phyloP scores from a whole-genome alignment of 2,888 invertebrate species.

The Labia minor region DNA sequence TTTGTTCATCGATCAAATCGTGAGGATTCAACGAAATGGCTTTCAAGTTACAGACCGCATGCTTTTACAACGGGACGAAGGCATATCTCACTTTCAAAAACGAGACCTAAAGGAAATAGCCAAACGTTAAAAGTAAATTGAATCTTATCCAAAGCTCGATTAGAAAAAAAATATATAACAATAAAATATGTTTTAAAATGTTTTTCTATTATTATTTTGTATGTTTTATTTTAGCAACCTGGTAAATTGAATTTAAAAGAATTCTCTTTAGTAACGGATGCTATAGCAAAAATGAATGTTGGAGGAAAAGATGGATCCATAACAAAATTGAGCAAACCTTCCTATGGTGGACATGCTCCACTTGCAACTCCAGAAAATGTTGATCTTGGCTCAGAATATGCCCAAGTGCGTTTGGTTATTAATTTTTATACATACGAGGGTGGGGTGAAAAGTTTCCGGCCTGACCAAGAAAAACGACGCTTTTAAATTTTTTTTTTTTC shows the following conservation, averaged over 20 bases:
- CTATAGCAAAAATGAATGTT: slow-evolving; percentile 61
- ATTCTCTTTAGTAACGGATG: slow-evolving; percentile 79
- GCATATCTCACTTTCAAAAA: slow-evolving; percentile 47
- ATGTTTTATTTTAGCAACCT: slow-evolving; percentile 67
- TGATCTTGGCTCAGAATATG: slow-evolving; percentile 63
- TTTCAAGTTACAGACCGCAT: slow-evolving; percentile 55
- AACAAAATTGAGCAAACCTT: slow-evolving; percentile 35
- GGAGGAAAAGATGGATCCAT: slow-evolving; percentile 39
- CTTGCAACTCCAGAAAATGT: slow-evolving; percentile 66
- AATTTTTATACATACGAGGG: too few species aligned
- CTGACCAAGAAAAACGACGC: too few species aligned
- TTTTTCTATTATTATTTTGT: too few species aligned
- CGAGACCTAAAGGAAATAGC: slow-evolving; percentile 54
- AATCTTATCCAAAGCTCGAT: too few species aligned
- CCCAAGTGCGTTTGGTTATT: slow-evolving; percentile 41
- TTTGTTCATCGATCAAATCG: slow-evolving; percentile 31
- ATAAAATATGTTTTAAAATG: too few species aligned
- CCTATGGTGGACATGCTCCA: slow-evolving; percentile 54
- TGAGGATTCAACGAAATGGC: slow-evolving; percentile 35
- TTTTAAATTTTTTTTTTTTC: too few species aligned
- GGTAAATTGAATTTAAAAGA: slow-evolving; percentile 83
- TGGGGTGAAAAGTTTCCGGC: too few species aligned
- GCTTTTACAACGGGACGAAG: slow-evolving; percentile 61
- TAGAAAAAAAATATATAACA: too few species aligned
- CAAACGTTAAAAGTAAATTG: slow-evolving; percentile 51